Evolutionary conservation across 2,113 vertebrate genomes (phyloP), one percentile per base, ranked within the genome.

Genomic region (Ginglymostoma cirratum): DNA sequence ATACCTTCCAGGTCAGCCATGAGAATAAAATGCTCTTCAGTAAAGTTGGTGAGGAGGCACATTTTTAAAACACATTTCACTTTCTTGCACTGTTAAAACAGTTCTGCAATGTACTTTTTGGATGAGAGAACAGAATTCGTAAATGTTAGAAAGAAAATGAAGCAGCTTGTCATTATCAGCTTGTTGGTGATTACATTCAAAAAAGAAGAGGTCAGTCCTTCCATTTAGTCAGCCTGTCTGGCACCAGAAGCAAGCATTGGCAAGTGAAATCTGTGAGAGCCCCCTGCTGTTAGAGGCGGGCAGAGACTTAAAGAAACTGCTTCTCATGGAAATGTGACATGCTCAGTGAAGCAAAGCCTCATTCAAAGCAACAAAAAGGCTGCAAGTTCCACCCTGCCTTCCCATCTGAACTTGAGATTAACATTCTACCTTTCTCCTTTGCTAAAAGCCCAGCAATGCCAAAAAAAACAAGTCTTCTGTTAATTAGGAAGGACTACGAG

Each of bases 291-390:
- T 97, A 97, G 96, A 97, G 97, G 97, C 97, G 96, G 97, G 97
- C 97, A 97, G 97, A 96, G 97, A 86, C 97, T 97, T 97, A 97
- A 98, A 98, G 97, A 98, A 98, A 97, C 97, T 97, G 97, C 97
- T 97, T 97, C 97, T 98, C 98, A 98, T 98, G 97, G 98, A 98
- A 97, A 98, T 97, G 97, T 98, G 97, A 98, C 97, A 97, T 97
- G 98, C 97, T 98, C 97, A 96, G 96, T 95, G 96, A 97, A 97
- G 98, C 97, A 97, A 98, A 98, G 98, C 97, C 98, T 97, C 97
- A 72, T 98, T 98, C 98, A 98, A 98, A 93, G 98, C 97, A 97
- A 97, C 98, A 97, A 98, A 97, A 98, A 97, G 97, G 97, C 97
- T 97, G 97, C 97, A 2, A 15, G 69, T 95, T 45, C 42, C 17